A percentile compares a stretch with the other conserved stretches of the same genome.
Conservation (phyloP, 2,888 invertebrate genomes). For the Drosophila cognata region DNA sequence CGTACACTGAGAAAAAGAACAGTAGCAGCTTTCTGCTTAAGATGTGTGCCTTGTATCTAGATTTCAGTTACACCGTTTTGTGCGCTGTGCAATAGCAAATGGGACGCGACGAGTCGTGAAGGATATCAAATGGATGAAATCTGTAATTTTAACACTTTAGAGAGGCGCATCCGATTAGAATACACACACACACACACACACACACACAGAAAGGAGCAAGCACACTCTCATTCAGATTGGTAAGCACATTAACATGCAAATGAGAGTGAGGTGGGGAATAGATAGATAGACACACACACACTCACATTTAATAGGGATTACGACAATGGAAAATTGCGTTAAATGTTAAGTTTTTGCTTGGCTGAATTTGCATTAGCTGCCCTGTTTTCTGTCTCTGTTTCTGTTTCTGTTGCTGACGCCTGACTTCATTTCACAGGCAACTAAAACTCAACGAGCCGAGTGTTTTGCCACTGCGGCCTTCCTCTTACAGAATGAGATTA, state of each 20-base stretch:
- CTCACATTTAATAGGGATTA: slow-evolving; percentile 72
- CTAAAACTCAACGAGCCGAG: slow-evolving; percentile 21
- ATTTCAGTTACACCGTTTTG: slow-evolving; percentile 3
- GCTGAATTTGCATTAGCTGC: slow-evolving; percentile 58
- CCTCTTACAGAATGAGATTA: slow-evolving; percentile 34
- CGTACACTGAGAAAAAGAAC: slow-evolving; percentile 8
- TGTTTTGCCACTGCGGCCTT: background rate
- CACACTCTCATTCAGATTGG: slow-evolving; percentile 71
- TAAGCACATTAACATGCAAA: slow-evolving; percentile 1
- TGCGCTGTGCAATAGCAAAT: slow-evolving; percentile 51
- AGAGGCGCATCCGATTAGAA: slow-evolving; percentile 67
- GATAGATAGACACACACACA: slow-evolving; percentile 3
- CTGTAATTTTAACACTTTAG: slow-evolving; percentile 61
- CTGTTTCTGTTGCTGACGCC: slow-evolving; percentile 8
- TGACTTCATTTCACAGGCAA: slow-evolving; percentile 25
- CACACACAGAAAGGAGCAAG: slow-evolving; percentile 8
- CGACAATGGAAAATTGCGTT: slow-evolving; percentile 73
- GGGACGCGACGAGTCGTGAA: slow-evolving; percentile 39
- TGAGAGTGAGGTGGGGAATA: background rate
- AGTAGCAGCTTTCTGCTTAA: background rate
- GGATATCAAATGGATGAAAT: slow-evolving; percentile 58
- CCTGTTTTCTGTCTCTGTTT: slow-evolving; percentile 21
- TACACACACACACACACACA: slow-evolving; percentile 42
- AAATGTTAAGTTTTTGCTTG: slow-evolving; percentile 69
- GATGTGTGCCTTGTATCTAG: background rate